A percentile compares a stretch with the other conserved stretches of the same genome.
These are phyloP conservation scores for Cossypha dichroa DNA, from an alignment of 2,797 vertebrate species.

Conservation along the genomic window DNA sequence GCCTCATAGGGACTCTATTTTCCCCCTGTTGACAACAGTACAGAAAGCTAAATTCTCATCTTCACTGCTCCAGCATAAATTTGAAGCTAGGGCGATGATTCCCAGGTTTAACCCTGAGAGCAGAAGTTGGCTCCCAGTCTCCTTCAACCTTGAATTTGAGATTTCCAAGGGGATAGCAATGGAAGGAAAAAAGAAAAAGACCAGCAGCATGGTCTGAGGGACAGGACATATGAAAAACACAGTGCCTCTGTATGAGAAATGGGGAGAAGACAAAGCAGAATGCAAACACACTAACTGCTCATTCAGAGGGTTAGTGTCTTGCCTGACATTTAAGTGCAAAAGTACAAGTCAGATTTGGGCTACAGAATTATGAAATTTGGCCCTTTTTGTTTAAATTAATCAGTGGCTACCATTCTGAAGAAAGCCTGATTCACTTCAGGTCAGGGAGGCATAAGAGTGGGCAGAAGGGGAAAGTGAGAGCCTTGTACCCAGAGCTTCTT, in stretches of 20 bases:
- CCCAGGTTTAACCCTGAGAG: not conserved
- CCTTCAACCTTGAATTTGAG: not conserved
- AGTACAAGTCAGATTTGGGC: not conserved
- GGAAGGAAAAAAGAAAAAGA: not conserved
- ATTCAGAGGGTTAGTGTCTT: not conserved
- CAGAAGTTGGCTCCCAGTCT: not conserved
- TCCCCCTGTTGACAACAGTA: slow-evolving; percentile 26
- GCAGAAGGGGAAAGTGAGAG: not conserved
- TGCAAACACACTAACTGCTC: not conserved
- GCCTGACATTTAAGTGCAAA: not conserved
- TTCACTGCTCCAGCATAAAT: slow-evolving; percentile 29
- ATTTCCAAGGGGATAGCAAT: not conserved
- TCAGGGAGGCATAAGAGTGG: not conserved
- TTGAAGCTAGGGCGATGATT: not conserved
- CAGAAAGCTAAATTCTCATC: slow-evolving; percentile 49
- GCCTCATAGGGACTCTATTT: slow-evolving; percentile 33
- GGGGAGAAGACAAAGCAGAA: not conserved
- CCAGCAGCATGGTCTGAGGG: not conserved
- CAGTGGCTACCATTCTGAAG: not conserved
- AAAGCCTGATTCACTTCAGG: not conserved
- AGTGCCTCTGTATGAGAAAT: not conserved
- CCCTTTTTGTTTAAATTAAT: not conserved
- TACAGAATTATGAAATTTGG: not conserved
- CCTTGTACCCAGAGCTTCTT: not conserved
- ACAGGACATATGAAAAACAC: not conserved